Conservation (phyloP, 1,140 invertebrate genomes). For the Cherax destructor region DNA sequence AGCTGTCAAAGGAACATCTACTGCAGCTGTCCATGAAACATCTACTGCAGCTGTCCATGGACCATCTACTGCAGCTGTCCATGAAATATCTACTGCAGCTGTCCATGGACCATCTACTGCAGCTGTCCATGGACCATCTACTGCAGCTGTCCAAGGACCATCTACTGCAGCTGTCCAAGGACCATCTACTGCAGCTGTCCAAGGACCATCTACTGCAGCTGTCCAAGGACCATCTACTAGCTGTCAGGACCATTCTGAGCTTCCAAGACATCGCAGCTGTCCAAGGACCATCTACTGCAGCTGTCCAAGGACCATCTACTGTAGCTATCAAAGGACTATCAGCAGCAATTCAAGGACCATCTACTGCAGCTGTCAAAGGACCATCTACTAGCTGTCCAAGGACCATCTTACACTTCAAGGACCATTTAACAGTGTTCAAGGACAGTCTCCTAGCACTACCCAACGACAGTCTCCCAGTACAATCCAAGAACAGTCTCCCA, state of each 20-base stretch:
- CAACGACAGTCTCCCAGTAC: background rate
- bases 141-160: background rate
- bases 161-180: background rate
- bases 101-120: background rate
- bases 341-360: background rate
- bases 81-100: background rate
- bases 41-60: background rate
- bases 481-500: background rate
- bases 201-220: background rate
- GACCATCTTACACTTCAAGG: background rate
- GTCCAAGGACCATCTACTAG: background rate
- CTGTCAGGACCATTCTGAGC: too few relatives aligned
- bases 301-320: background rate
- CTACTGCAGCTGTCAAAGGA: background rate
- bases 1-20: background rate
- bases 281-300: background rate
- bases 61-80: background rate
- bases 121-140: background rate
- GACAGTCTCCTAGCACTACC: background rate
- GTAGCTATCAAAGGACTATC: background rate
- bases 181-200: background rate
- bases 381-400: background rate
- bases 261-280: background rate
- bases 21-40: background rate
- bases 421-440: background rate